phyloP scores from a whole-genome alignment of 1,140 invertebrate genomes.

The Ceratosolen fusciceps region DNA sequence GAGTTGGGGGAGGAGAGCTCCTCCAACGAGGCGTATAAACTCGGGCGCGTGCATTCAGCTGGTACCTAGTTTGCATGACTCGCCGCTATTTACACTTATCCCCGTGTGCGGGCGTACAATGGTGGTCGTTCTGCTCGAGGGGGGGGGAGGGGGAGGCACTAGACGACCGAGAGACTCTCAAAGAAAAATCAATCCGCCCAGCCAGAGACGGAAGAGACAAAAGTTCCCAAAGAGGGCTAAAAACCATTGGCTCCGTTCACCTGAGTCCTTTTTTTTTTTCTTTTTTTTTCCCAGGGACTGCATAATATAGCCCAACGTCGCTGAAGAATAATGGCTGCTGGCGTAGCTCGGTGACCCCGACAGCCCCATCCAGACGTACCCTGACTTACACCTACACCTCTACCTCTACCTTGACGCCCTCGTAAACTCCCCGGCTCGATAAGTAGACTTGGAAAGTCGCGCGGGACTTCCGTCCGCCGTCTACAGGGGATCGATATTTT shows the following conservation, averaged over 20 bases:
- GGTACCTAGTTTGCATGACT: conserved; percentile 16
- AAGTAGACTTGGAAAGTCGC: neutral
- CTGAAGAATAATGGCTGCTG: neutral
- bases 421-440: neutral
- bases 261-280: conserved; percentile 36
- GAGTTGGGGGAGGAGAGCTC: too few relatives aligned
- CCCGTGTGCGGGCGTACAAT: conserved; percentile 8
- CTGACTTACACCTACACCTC: too few relatives aligned
- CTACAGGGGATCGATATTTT: too few relatives aligned
- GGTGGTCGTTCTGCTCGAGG: neutral
- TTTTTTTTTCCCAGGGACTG: neutral
- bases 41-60: neutral
- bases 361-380: too few relatives aligned
- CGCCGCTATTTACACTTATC: conserved; percentile 9
- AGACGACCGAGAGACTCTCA: conserved; percentile 1
- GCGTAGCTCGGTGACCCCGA: too few relatives aligned
- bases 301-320: neutral
- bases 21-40: neutral
- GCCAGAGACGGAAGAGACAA: conserved; percentile 19
- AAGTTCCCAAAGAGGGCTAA: conserved; percentile 4
- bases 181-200: conserved; percentile 48
- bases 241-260: neutral
- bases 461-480: too few relatives aligned
- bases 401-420: too few relatives aligned
- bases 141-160: conserved; percentile 9